Percentiles rank a stretch among this genome's conserved stretches.
These are phyloP conservation scores for Vanessa tameamea DNA, from an alignment of 1,140 invertebrate species.

Conservation along the genomic window DNA sequence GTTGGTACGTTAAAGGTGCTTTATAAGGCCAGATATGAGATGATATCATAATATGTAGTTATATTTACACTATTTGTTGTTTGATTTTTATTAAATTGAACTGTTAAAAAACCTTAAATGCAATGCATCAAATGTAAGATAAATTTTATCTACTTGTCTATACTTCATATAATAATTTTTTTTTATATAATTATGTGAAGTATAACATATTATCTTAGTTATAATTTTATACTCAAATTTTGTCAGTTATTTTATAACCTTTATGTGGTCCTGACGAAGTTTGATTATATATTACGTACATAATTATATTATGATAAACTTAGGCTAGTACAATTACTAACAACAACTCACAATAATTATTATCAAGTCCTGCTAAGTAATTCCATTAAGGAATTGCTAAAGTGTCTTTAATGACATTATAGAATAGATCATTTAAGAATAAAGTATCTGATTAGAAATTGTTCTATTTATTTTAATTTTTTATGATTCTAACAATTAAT, in stretches of 20 bases:
- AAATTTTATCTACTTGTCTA: constrained; percentile 71
- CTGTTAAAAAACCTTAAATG: constrained; percentile 73
- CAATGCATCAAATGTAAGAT: constrained; percentile 79
- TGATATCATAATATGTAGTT: constrained; percentile 57
- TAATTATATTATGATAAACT: constrained; percentile 32
- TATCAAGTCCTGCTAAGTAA: constrained; percentile 50
- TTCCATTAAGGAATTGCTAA: constrained; percentile 60
- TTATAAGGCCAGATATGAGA: constrained; percentile 56
- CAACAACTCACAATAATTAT: constrained; percentile 39
- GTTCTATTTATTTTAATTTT: constrained; percentile 38
- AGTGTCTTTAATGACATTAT: constrained; percentile 74
- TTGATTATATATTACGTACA: constrained; percentile 45
- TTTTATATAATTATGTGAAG: constrained; percentile 52
- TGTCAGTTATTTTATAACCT: constrained; percentile 34
- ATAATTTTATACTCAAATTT: constrained; percentile 49
- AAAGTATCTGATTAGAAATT: constrained; percentile 53
- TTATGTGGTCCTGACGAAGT: constrained; percentile 44
- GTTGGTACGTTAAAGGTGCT: constrained; percentile 29
- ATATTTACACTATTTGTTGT: constrained; percentile 67
- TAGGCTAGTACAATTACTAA: constrained; percentile 35
- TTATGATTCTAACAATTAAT: neutral
- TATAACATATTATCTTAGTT: constrained; percentile 40
- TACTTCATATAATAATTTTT: constrained; percentile 54
- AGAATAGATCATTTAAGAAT: constrained; percentile 51
- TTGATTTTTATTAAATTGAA: constrained; percentile 80